Evolutionary conservation across 2,113 vertebrate genomes (phyloP).

Genomic region (Amphiprion ocellaris): DNA sequence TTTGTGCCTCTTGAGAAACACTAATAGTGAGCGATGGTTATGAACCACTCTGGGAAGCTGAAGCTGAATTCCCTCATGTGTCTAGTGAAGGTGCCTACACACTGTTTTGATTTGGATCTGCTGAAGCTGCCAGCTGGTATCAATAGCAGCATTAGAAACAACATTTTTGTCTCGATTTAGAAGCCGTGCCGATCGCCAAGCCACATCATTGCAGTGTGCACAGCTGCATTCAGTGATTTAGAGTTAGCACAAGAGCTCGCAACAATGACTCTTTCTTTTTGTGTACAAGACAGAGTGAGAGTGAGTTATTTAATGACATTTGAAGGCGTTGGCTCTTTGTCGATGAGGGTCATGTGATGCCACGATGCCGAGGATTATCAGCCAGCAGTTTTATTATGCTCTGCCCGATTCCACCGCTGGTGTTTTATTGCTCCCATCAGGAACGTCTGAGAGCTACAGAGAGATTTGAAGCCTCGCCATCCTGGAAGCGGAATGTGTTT

Average conservation of each 20-base stretch:
- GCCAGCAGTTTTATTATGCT: constrained; percentile 34
- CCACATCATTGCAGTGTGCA: constrained; percentile 21
- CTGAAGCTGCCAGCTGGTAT: constrained; percentile 36
- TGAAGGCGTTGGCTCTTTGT: constrained; percentile 29
- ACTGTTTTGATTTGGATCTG: constrained; percentile 13
- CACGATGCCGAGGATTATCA: constrained; percentile 20
- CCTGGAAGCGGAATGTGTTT: constrained; percentile 60
- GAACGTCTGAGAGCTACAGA: constrained; percentile 25
- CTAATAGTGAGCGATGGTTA: neutral
- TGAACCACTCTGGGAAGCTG: constrained; percentile 3
- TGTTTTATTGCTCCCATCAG: constrained; percentile 44
- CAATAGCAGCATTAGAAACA: constrained; percentile 4
- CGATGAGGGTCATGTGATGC: constrained; percentile 6
- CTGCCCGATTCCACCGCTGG: constrained; percentile 25
- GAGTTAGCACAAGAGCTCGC: constrained; percentile 33
- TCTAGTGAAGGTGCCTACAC: constrained; percentile 23
- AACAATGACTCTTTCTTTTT: constrained; percentile 16
- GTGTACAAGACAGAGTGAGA: neutral
- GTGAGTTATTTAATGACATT: constrained; percentile 46
- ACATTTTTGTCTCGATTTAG: constrained; percentile 2
- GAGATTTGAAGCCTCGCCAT: constrained; percentile 40
- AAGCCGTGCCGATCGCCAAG: constrained; percentile 11
- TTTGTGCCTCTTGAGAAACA: constrained; percentile 40
- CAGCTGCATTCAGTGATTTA: constrained; percentile 27
- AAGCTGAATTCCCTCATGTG: neutral